Evolutionary conservation across 2,113 vertebrate genomes (phyloP).

Genomic region (Cyphomyrus plagiostoma): DNA sequence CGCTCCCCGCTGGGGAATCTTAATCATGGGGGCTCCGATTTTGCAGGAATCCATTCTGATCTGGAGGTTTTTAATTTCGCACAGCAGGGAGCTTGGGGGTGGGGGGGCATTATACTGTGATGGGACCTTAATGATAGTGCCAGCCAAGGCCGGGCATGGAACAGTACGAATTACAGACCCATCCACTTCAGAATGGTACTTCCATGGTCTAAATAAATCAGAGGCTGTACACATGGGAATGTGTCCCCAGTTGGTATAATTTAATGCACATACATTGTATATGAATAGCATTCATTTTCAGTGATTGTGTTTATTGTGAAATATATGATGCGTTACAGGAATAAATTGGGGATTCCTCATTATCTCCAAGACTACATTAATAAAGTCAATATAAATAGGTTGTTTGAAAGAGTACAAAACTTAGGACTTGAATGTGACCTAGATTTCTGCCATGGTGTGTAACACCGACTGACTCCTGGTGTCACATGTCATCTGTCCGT

Average conservation of each 20-base stretch:
- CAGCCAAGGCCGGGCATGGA: not conserved
- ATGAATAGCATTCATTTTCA: not conserved
- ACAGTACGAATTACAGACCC: not conserved
- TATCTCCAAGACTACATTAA: not conserved
- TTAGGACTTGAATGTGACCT: not conserved
- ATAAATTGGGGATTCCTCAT: not conserved
- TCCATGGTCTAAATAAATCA: not conserved
- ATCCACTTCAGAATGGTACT: not conserved
- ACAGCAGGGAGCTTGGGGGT: not conserved
- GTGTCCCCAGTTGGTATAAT: not conserved
- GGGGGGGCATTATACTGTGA: constrained; percentile 8
- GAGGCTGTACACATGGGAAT: not conserved
- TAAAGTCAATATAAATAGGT: not conserved
- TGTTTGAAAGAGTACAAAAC: not conserved
- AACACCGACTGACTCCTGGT: not conserved
- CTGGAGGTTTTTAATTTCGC: not conserved
- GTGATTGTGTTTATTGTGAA: not conserved
- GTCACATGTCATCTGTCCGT: not conserved
- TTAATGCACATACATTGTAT: not conserved
- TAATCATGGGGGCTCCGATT: not conserved
- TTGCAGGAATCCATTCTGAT: not conserved
- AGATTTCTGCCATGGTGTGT: not conserved
- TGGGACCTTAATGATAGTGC: constrained; percentile 23
- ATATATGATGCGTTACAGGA: not conserved
- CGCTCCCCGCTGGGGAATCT: not conserved